Base-by-base conservation (phyloP, 2,888 invertebrate genomes). In the Aleiodes leptofemur region DNA sequence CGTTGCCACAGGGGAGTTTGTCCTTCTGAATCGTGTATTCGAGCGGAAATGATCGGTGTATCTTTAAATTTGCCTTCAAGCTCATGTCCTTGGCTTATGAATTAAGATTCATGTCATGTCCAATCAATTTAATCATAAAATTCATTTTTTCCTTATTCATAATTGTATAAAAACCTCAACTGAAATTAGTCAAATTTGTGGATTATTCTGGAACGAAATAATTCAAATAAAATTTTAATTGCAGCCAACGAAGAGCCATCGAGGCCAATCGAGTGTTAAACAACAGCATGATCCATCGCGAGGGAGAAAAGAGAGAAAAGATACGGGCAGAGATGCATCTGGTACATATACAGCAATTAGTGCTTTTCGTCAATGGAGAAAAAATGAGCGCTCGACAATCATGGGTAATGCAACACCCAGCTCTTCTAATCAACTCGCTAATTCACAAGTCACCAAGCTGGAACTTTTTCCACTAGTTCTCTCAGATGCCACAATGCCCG, bases 281-380 rank as follows among this genome's bases (percentile, higher is more conserved):
- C 43, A 78, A 73, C 38, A 73, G 73, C 23, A 31, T 73, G 8
- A 79, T 23, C 57, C 68, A 14, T 59, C 74, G 13, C 14, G 57
- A 14, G 43, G 8, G 48, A 57, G 59, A 14, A 57, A 70, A 9
- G 70, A 72, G 8, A 14, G 16, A 23, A 66, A 53, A 55, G 64
- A 66, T 29, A n/a, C 55, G 9, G 53, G 34, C 6, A 72, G 55
- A 23, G 66, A 66, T 72, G 43, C 55, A 2, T 38, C 43, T 11
- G 55, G 43, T n/a, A 82, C 80, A 6, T 81, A 82, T 70, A 82
- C 83, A 38, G 80, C 82, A 31, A 79, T 84, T 69, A 82, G 80
- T 71, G 83, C 84, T 4, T 85, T 88, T 73, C 86, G 85, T 29
- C 88, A 86, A 78, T 87, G 88, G 86, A 83, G 86, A 78, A 84